Evolutionary conservation across 2,888 invertebrate species (phyloP).

Genomic region (Chaetoderma sp.): DNA sequence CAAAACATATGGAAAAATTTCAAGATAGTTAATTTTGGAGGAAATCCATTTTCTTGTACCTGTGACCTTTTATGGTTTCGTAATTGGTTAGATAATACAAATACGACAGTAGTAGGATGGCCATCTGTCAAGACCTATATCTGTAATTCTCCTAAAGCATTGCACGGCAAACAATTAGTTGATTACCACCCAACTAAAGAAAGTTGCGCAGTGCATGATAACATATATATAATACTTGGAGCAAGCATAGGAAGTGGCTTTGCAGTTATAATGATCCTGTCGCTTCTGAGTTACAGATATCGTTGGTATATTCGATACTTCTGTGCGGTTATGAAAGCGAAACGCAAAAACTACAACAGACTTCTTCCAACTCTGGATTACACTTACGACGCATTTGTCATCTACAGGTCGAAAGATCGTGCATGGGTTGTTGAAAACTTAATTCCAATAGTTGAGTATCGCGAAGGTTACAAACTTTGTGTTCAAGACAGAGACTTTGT

Average conservation of each 20-base stretch:
- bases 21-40: slow-evolving; percentile 72
- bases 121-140: background rate
- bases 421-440: background rate
- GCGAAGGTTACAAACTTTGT: background rate
- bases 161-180: background rate
- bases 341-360: slow-evolving; percentile 77
- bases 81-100: slow-evolving; percentile 22
- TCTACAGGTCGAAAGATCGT: background rate
- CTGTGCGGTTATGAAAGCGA: slow-evolving; percentile 54
- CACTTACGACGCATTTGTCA: slow-evolving; percentile 55
- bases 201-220: slow-evolving; percentile 3
- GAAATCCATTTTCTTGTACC: slow-evolving; percentile 76
- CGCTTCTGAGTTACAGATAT: slow-evolving; percentile 70
- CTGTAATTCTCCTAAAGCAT: background rate
- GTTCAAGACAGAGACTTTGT: slow-evolving; percentile 79
- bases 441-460: background rate
- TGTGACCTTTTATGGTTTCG: slow-evolving; percentile 69
- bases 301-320: slow-evolving; percentile 75
- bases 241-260: background rate
- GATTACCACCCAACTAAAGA: slow-evolving; percentile 1
- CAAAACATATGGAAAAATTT: slow-evolving; percentile 4
- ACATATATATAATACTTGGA: slow-evolving; percentile 2
- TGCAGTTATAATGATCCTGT: slow-evolving; percentile 28
- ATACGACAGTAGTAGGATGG: background rate
- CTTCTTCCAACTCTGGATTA: slow-evolving; percentile 70